These are phyloP conservation scores for Podilymbus podiceps DNA, from an alignment of 2,113 vertebrate genomes.

Conservation along the genomic window DNA sequence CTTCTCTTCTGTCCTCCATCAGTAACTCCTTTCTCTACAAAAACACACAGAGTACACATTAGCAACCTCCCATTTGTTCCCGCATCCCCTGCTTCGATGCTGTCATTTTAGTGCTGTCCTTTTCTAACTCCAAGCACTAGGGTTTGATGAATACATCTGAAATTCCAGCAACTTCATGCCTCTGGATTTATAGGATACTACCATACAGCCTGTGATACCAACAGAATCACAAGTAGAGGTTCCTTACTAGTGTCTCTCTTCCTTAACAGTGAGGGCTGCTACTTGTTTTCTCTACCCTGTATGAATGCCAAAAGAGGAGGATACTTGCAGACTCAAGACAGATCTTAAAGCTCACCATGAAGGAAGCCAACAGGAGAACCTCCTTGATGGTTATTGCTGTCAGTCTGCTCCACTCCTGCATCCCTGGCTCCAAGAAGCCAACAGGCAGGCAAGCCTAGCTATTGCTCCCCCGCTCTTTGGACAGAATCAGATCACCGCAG, in stretches of 20 bases:
- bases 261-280: background rate
- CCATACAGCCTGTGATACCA: background rate
- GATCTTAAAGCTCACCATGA: background rate
- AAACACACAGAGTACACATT: background rate
- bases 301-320: background rate
- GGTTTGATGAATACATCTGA: background rate
- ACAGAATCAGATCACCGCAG: background rate
- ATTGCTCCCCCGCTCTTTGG: accelerated
- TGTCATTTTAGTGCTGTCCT: background rate
- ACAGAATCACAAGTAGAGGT: background rate
- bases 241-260: background rate
- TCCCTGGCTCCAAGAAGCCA: background rate
- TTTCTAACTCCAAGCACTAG: background rate
- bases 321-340: background rate
- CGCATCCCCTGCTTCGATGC: background rate
- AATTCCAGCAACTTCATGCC: background rate
- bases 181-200: background rate
- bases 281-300: background rate
- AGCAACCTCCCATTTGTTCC: background rate
- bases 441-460: background rate
- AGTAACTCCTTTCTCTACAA: background rate
- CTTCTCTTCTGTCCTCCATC: background rate
- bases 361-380: background rate
- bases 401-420: background rate
- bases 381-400: background rate